phyloP scores from a whole-genome alignment of 2,113 vertebrate genomes.

The Herpetotheres cachinnans region DNA sequence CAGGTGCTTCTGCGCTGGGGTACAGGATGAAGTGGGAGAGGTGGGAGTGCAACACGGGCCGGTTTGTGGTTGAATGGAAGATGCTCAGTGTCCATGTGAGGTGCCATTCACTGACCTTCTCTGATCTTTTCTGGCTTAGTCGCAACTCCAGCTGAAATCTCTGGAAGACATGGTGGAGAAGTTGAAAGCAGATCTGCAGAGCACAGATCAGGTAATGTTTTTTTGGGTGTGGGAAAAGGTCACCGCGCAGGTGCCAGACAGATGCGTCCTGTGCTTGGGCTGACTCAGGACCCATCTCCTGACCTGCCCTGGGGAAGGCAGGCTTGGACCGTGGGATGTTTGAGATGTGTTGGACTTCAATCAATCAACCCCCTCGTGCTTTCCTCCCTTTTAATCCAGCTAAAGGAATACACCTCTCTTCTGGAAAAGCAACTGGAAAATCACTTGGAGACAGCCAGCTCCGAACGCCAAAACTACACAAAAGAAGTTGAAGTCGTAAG shows the following conservation, averaged over 20 bases:
- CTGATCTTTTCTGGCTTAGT: conserved; percentile 68
- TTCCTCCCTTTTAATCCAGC: conserved; percentile 62
- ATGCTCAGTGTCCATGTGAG: neutral
- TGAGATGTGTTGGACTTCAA: neutral
- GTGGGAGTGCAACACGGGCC: neutral
- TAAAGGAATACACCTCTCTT: conserved; percentile 84
- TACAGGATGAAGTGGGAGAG: neutral
- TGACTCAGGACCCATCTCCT: neutral
- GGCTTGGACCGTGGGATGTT: neutral
- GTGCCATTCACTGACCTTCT: neutral
- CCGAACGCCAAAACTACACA: conserved; percentile 77
- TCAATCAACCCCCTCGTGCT: neutral
- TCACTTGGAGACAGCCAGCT: conserved; percentile 80
- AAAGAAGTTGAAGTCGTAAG: conserved; percentile 83
- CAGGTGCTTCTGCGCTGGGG: neutral
- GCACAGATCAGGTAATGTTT: conserved; percentile 77
- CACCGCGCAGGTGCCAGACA: fast-evolving
- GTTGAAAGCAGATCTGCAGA: conserved; percentile 81
- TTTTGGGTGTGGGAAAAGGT: neutral
- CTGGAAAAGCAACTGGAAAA: conserved; percentile 89
- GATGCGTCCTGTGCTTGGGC: fast-evolving
- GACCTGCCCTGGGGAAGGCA: neutral
- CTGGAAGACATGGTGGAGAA: conserved; percentile 79
- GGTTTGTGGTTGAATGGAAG: neutral
- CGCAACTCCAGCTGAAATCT: conserved; percentile 76